Evolutionary conservation across 2,797 vertebrate genomes (phyloP).

Genomic region (Poeciliopsis infans): DNA sequence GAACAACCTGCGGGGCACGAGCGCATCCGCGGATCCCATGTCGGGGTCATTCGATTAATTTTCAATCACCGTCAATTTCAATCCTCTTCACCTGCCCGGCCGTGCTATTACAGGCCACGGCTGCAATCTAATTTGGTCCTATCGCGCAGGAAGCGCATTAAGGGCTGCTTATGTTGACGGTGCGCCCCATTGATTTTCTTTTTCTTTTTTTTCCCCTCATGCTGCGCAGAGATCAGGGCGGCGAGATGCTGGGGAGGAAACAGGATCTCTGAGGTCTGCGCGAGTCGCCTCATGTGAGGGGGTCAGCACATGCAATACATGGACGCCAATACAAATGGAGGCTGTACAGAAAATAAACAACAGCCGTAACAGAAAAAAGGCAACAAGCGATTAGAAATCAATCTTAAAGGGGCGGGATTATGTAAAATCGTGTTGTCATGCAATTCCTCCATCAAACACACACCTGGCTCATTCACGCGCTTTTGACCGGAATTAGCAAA

Average conservation of each 20-base stretch:
- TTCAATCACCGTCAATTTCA: slow-evolving; percentile 78
- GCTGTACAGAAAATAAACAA: slow-evolving; percentile 16
- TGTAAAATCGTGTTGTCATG: too few species aligned
- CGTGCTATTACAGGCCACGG: slow-evolving; percentile 77
- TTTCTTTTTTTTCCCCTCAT: slow-evolving; percentile 46
- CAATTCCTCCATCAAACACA: too few species aligned
- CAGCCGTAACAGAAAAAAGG: not conserved
- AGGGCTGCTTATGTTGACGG: slow-evolving; percentile 78
- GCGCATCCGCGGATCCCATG: slow-evolving; percentile 79
- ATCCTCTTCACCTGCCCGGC: slow-evolving; percentile 77
- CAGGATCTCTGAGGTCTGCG: slow-evolving; percentile 60
- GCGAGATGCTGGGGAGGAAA: slow-evolving; percentile 46
- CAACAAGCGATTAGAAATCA: slow-evolving; percentile 32
- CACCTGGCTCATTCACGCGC: too few species aligned
- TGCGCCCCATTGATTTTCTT: slow-evolving; percentile 73
- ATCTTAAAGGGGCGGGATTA: slow-evolving; percentile 7
- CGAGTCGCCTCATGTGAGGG: slow-evolving; percentile 52
- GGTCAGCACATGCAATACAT: slow-evolving; percentile 32
- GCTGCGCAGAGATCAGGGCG: slow-evolving; percentile 55
- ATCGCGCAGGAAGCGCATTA: slow-evolving; percentile 83
- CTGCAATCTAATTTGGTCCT: slow-evolving; percentile 83
- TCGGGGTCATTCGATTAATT: slow-evolving; percentile 84
- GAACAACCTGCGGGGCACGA: slow-evolving; percentile 70
- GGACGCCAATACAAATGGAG: not conserved
- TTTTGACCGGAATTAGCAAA: too few species aligned